Evolutionary conservation across 2,888 invertebrate species (phyloP).

Genomic region (Himalopsyche tibetana): DNA sequence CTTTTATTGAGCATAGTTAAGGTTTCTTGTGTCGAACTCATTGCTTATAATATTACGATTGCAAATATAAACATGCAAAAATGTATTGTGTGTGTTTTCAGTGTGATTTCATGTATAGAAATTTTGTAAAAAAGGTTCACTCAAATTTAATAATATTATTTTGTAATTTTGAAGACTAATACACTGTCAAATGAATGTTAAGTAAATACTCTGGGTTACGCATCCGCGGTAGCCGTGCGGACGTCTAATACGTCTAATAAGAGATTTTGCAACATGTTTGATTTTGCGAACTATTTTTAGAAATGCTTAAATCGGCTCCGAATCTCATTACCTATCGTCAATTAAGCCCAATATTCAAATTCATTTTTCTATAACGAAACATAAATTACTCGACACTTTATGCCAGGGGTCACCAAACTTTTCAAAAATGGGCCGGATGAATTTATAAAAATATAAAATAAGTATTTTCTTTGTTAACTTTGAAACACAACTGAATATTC

Average conservation of each 20-base stretch:
- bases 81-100: not conserved
- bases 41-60: not conserved
- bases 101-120: not conserved
- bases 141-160: too few species aligned
- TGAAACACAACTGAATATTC: too few species aligned
- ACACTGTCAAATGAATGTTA: too few species aligned
- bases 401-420: too few species aligned
- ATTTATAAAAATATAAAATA: too few species aligned
- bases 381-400: not conserved
- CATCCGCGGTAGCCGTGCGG: too few species aligned
- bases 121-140: not conserved
- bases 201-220: too few species aligned
- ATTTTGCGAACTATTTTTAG: constrained; percentile 8
- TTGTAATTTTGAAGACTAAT: too few species aligned
- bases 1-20: too few species aligned
- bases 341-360: not conserved
- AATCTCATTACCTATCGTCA: constrained; percentile 20
- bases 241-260: not conserved
- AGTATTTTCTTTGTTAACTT: too few species aligned
- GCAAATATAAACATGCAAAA: not conserved
- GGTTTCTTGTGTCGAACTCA: not conserved
- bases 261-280: not conserved
- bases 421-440: too few species aligned
- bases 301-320: not conserved
- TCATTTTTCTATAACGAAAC: not conserved